Evolutionary conservation across 2,113 vertebrate species (phyloP).

Genomic region (Melanerpes aurifrons): DNA sequence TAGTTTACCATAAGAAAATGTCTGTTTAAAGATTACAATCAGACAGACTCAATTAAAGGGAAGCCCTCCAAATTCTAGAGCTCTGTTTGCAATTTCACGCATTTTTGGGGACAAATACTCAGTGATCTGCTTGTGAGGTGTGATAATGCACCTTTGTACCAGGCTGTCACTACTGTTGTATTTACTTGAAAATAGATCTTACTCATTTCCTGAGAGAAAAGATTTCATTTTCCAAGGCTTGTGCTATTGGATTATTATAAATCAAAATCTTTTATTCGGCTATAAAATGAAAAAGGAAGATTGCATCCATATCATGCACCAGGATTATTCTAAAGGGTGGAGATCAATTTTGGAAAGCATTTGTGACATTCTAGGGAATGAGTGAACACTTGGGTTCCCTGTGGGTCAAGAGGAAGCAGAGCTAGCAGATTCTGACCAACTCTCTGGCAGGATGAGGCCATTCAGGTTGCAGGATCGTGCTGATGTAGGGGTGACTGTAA

Average conservation of each 20-base stretch:
- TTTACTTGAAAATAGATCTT: neutral
- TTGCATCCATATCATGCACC: neutral
- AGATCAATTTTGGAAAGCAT: neutral
- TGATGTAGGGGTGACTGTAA: neutral
- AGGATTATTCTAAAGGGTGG: neutral
- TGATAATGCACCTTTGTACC: neutral
- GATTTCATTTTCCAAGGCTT: neutral
- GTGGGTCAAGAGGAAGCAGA: neutral
- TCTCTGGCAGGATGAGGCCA: neutral
- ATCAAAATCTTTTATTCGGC: neutral
- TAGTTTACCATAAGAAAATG: neutral
- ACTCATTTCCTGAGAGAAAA: neutral
- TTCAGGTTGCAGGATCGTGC: neutral
- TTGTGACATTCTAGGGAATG: accelerated
- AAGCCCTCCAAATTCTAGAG: neutral
- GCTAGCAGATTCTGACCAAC: accelerated
- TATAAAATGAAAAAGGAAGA: neutral
- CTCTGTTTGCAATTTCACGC: neutral
- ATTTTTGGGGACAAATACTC: neutral
- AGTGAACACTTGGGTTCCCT: neutral
- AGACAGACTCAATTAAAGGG: neutral
- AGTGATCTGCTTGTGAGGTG: neutral
- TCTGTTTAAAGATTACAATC: neutral
- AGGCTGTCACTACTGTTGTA: neutral
- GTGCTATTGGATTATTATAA: neutral